Evolutionary conservation across 2,888 invertebrate species (phyloP).

Genomic region (Litoditis marina): DNA sequence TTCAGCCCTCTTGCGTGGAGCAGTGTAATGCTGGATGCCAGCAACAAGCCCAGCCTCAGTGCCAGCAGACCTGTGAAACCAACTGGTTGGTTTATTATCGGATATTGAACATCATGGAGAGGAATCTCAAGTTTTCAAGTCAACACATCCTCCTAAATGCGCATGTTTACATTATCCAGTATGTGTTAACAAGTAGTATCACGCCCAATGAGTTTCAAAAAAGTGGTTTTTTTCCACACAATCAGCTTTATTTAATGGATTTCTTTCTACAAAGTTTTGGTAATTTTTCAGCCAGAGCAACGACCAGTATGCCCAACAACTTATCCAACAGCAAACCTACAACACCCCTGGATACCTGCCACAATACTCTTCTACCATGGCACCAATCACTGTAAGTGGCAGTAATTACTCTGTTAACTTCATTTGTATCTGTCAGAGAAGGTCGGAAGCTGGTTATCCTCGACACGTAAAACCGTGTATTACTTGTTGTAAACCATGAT

Average conservation of each 20-base stretch:
- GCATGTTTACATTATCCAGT: too few relatives aligned
- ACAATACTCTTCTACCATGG: slow-evolving; percentile 25
- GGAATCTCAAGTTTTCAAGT: not conserved
- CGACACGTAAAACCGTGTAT: too few relatives aligned
- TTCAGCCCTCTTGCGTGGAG: slow-evolving; percentile 28
- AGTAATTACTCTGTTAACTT: too few relatives aligned
- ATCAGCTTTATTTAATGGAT: not conserved
- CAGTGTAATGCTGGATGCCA: slow-evolving; percentile 33
- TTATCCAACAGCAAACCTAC: slow-evolving; percentile 36
- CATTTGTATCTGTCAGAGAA: too few relatives aligned
- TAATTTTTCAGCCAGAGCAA: slow-evolving; percentile 14
- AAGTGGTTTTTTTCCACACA: too few relatives aligned
- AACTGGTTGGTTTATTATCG: not conserved
- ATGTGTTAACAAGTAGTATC: too few relatives aligned
- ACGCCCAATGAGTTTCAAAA: too few relatives aligned
- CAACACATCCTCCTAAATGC: too few relatives aligned
- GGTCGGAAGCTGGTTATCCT: too few relatives aligned
- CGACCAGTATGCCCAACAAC: slow-evolving; percentile 37
- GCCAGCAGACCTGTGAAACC: slow-evolving; percentile 6
- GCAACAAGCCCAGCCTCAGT: slow-evolving; percentile 5
- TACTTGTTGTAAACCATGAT: too few relatives aligned
- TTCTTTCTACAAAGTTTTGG: not conserved
- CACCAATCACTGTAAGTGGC: slow-evolving; percentile 22
- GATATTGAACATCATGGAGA: not conserved
- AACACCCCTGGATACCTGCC: slow-evolving; percentile 36